Percentiles rank a stretch among this genome's conserved stretches.
phyloP scores from a whole-genome alignment of 2,797 vertebrate species.

The Schizopygopsis pylzovi region DNA sequence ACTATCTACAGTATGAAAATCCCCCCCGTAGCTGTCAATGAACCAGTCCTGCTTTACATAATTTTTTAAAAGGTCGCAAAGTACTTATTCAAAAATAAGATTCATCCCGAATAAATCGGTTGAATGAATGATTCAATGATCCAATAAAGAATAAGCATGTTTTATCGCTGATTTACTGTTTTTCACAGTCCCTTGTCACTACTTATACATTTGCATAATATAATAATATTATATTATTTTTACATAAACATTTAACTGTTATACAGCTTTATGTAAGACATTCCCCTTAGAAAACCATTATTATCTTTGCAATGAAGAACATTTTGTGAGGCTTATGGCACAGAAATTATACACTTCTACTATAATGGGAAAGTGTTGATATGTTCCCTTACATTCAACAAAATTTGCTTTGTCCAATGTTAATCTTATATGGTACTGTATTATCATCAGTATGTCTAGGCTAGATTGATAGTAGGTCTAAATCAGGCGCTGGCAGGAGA shows the following conservation, averaged over 20 bases:
- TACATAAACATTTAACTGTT: too few species aligned
- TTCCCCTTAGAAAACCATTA: neutral
- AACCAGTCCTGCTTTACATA: too few species aligned
- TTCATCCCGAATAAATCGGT: neutral
- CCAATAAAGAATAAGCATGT: neutral
- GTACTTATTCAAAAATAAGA: too few species aligned
- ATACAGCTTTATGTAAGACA: too few species aligned
- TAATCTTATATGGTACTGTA: neutral
- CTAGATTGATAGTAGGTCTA: slow-evolving; percentile 20
- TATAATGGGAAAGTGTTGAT: neutral
- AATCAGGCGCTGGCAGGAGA: neutral
- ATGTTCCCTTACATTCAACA: neutral
- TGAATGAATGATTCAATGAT: neutral
- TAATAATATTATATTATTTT: too few species aligned
- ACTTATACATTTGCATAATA: neutral
- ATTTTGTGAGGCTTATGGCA: neutral
- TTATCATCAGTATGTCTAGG: slow-evolving; percentile 6
- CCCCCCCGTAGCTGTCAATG: too few species aligned
- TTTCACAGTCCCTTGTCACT: neutral
- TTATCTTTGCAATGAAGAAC: neutral
- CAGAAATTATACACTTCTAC: neutral
- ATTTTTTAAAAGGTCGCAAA: too few species aligned
- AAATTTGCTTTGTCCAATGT: neutral
- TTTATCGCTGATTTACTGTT: neutral
- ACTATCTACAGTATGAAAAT: too few species aligned